Conservation (phyloP, 2,888 invertebrate genomes). For the Nebria salina region DNA sequence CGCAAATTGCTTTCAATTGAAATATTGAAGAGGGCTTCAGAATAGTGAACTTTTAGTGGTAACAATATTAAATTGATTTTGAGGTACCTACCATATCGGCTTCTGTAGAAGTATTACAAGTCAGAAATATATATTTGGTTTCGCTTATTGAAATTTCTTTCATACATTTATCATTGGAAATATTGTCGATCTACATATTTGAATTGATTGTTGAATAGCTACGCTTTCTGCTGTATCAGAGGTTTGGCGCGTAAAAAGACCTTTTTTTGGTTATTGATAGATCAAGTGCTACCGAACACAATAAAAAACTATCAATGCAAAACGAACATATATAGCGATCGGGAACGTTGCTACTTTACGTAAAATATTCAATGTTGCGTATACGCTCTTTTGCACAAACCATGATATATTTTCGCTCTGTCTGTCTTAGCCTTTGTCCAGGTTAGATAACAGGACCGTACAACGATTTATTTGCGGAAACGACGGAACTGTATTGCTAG, state of each 20-base stretch:
- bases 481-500: not conserved
- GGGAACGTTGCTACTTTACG: not conserved
- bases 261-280: constrained; percentile 14
- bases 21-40: too few species aligned
- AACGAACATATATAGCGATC: not conserved
- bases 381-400: not conserved
- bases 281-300: constrained; percentile 8
- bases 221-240: not conserved
- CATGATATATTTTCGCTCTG: not conserved
- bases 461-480: not conserved
- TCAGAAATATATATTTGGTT: too few species aligned
- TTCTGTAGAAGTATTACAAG: too few species aligned
- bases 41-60: too few species aligned
- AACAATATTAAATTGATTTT: too few species aligned
- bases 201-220: not conserved
- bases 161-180: not conserved
- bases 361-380: not conserved
- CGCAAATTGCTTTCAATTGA: too few species aligned
- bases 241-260: not conserved
- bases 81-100: too few species aligned
- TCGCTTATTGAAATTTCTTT: too few species aligned
- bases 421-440: not conserved
- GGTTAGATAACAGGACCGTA: constrained; percentile 13
- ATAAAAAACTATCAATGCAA: constrained; percentile 11
- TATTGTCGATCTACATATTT: not conserved